phyloP scores from a whole-genome alignment of 2,797 vertebrate species.

The Eulemur albifrons region DNA sequence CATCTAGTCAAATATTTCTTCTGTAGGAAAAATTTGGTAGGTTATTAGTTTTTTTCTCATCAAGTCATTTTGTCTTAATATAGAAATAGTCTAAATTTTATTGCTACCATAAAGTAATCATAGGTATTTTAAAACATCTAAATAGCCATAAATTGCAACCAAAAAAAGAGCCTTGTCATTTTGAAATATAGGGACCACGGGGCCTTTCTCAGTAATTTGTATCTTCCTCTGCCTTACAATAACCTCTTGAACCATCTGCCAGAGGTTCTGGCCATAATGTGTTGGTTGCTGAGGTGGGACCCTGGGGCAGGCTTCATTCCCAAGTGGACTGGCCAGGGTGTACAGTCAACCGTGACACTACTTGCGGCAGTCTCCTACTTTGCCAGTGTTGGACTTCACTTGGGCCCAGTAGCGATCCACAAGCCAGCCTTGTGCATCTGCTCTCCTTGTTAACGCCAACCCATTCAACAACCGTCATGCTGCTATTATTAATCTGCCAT shows the following conservation, averaged over 20 bases:
- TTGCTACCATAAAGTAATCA: not conserved
- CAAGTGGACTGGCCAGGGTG: too few species aligned
- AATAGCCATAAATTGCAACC: not conserved
- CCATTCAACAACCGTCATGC: not conserved
- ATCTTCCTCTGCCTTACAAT: conserved; percentile 11
- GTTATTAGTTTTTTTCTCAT: conserved; percentile 12
- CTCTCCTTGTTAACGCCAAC: not conserved
- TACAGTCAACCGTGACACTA: too few species aligned
- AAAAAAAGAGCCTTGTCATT: not conserved
- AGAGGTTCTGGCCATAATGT: not conserved
- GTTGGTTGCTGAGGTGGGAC: not conserved
- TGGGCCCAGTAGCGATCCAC: not conserved
- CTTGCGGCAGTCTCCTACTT: not conserved
- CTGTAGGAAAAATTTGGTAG: not conserved
- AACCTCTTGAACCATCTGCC: not conserved
- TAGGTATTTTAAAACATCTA: conserved; percentile 13
- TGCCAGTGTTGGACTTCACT: not conserved
- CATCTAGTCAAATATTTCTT: conserved; percentile 15
- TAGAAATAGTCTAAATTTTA: conserved; percentile 38
- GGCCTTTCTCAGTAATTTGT: not conserved
- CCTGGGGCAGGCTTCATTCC: not conserved
- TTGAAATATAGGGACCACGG: not conserved
- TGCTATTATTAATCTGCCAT: not conserved
- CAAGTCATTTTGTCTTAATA: not conserved
- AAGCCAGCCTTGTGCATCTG: conserved; percentile 11